Base-by-base conservation (phyloP, 2,797 vertebrate genomes). In the Muscicapa comitata region DNA sequence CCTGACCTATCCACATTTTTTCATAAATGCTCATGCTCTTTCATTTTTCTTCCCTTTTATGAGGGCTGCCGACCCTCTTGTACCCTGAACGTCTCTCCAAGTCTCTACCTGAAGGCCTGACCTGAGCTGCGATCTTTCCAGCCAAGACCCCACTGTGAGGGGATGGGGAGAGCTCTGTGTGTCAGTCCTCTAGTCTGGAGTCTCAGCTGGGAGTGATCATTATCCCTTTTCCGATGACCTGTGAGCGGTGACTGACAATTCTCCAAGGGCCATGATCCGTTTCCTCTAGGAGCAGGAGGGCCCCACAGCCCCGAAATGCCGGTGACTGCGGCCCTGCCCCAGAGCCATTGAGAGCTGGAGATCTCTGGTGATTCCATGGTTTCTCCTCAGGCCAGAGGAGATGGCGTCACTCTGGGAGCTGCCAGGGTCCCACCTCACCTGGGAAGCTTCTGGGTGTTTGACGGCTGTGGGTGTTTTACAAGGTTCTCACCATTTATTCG, bases 291-390 rank as follows among this genome's bases (percentile, higher is more conserved):
- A 61, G 21, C 4, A 0, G 25, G 29, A 59, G 17, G 50, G 40
- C 72, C 57, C 58, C 53, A 19, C 3, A 28, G 17, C 17, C 33
- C 6, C 0, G 17, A 16, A 7, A 37, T 2, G 3, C 4, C 0
- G 0, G 8, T 35, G 57, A 37, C 67, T 4, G 3, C 15, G 16
- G 13, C 6, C 37, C 14, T 1, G 0, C 37, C 26, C 14, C 6
- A 2, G 8, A 6, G 4, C 40, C 71, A 37, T 7, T 2, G 4
- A 38, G 43, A 51, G 12, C 31, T 50, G 37, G 21, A 7, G 3
- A 42, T 21, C 8, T 37, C 13, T 0, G 0, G 5, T 8, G 18
- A 35, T 15, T 7, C 26, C 2, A 4, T 3, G 6, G 28, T 29
- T 53, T 77, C 42, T 92, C 21, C 57, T 74, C 51, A 28, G 43